Conservation (phyloP, 2,113 vertebrate species). For the Xyliphius kryptos region DNA sequence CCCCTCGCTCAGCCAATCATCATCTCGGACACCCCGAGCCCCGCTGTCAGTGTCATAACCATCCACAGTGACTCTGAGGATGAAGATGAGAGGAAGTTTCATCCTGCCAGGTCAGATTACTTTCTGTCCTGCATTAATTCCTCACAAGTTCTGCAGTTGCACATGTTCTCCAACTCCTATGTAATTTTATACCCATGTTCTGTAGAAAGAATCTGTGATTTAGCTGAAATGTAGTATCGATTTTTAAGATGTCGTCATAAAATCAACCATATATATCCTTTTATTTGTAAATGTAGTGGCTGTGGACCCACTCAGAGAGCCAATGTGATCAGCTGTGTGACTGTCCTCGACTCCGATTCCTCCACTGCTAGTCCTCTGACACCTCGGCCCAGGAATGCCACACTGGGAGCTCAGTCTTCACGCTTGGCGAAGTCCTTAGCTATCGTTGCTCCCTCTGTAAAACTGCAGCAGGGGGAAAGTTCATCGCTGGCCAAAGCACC, state of each 20-base stretch:
- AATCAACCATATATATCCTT: no score
- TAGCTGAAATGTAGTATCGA: not conserved
- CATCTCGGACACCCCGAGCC: conserved; percentile 96
- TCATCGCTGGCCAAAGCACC: conserved; percentile 67
- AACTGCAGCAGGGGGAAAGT: conserved; percentile 78
- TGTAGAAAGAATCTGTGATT: not conserved
- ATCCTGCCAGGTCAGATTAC: conserved; percentile 76
- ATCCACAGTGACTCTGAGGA: conserved; percentile 98
- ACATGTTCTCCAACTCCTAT: not conserved
- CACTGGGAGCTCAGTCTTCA: conserved; percentile 57
- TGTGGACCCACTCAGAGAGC: conserved; percentile 79
- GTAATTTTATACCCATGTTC: not conserved
- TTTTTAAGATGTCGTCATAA: not conserved
- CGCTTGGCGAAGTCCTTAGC: conserved; percentile 78
- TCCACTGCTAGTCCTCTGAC: conserved; percentile 85
- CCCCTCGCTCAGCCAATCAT: conserved; percentile 83
- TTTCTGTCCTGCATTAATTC: no score
- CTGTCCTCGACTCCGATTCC: conserved; percentile 92
- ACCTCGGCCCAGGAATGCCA: conserved; percentile 65
- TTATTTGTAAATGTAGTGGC: conserved; percentile 26
- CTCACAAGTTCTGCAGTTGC: no score
- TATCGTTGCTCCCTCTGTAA: conserved; percentile 75
- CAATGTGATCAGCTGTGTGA: conserved; percentile 98
- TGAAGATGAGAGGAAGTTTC: conserved; percentile 93
- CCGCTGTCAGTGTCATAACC: conserved; percentile 94